These are phyloP conservation scores for Coleophora flavipennella DNA, from an alignment of 2,888 invertebrate species.

Conservation along the genomic window DNA sequence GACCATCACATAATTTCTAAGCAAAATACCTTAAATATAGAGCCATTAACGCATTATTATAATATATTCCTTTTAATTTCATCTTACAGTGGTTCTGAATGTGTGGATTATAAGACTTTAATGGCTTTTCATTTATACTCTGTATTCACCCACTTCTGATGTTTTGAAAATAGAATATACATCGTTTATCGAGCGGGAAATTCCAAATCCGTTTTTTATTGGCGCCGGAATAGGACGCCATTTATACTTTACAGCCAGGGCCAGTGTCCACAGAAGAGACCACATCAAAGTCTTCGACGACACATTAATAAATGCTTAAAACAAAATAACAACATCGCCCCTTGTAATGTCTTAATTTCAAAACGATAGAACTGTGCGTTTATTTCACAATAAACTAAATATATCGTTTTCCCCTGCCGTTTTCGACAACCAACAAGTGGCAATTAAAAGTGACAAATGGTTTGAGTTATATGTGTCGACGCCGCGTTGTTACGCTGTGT, in stretches of 20 bases:
- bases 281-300: conserved; percentile 40
- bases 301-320: conserved; percentile 42
- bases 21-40: too few species aligned
- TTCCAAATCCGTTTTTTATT: conserved; percentile 3
- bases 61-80: too few species aligned
- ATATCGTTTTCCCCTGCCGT: conserved; percentile 50
- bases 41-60: too few species aligned
- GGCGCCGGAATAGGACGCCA: conserved; percentile 30
- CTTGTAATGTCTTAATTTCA: conserved; percentile 52
- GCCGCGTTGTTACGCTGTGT: conserved; percentile 35
- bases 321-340: conserved; percentile 30
- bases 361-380: conserved; percentile 24
- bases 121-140: background rate
- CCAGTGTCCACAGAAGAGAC: conserved; percentile 21
- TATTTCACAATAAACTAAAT: conserved; percentile 66
- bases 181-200: background rate
- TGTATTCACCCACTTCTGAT: background rate
- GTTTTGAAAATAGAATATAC: background rate
- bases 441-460: conserved; percentile 73
- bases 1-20: too few species aligned
- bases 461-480: conserved; percentile 45
- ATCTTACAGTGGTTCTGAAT: too few species aligned
- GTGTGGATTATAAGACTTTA: conserved; percentile 4
- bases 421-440: conserved; percentile 62
- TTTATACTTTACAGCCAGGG: conserved; percentile 30